Evolutionary conservation across 2,113 vertebrate species (phyloP).

Genomic region (Amazona guildingii): DNA sequence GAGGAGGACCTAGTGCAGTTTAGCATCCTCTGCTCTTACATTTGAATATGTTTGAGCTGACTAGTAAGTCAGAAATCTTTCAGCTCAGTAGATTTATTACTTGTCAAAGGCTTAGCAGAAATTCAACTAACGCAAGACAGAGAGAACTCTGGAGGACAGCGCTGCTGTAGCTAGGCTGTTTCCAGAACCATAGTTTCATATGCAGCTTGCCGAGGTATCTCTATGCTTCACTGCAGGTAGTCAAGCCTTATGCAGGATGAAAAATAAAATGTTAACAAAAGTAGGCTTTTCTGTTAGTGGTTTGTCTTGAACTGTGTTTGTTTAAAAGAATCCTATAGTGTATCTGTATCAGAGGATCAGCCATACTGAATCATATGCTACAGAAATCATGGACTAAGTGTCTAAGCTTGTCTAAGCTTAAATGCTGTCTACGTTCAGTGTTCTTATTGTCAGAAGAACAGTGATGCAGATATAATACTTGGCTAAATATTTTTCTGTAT

Average conservation of each 20-base stretch:
- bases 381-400: not conserved
- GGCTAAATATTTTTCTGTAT: not conserved
- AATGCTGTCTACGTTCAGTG: not conserved
- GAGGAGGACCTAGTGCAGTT: not conserved
- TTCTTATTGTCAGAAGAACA: not conserved
- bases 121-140: not conserved
- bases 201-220: not conserved
- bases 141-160: not conserved
- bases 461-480: not conserved
- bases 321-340: not conserved
- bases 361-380: not conserved
- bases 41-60: not conserved
- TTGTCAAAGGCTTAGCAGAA: not conserved
- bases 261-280: not conserved
- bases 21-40: not conserved
- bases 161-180: not conserved
- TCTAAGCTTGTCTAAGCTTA: not conserved
- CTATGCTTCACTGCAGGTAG: not conserved
- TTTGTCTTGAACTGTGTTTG: not conserved
- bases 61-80: not conserved
- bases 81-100: not conserved
- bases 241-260: accelerated
- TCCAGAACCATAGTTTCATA: not conserved
- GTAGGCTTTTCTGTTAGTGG: not conserved
- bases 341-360: not conserved